Base-by-base conservation (phyloP, 2,888 invertebrate genomes). In the Sinopyrophorus schimmeli region DNA sequence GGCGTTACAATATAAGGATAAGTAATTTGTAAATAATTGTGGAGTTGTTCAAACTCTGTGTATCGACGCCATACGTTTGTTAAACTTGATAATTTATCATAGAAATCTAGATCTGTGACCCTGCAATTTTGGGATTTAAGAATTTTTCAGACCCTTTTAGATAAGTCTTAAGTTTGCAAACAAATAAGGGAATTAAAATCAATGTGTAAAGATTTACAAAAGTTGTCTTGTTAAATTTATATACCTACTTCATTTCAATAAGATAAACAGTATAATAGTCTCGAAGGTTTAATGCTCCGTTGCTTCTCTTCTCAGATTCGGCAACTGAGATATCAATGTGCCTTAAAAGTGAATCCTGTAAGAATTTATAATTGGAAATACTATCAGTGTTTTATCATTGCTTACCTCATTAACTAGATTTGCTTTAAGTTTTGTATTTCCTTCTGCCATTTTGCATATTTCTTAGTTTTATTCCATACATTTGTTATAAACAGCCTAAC, bases 1-100 rank as follows among this genome's bases (percentile, higher is more conserved):
- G 91, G 90, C 60, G 90, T 77, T 7, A 91, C 84, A 35, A 87
- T 78, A 67, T 85, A 85, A n/a, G 89, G 87, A 73, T 89, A 90
- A 18, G 83, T 84, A 17, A 86, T 79, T 65, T 86, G 86, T 47
- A 92, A 74, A 66, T 89, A 89, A 58, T 84, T 83, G 59, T 86
- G 79, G 35, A 92, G 78, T 58, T 88, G 81, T 69, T 90, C 90
- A 76, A 91, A 91, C 70, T 92, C 91, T 30, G 88, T 89, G 67
- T 91, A 92, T 18, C 91, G 74, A 58, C 91, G 76, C 87, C 88
- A 88, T 58, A 87, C 79, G 9, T 84, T 82, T 57, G 83, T 83
- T 43, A 84, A 73, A 65, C 80, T 83, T 2, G 78, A 77, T 27
- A 84, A 73, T 28, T 83, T 80, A 46, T 76, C 70, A 61, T 80